Conservation (phyloP, 2,797 vertebrate genomes). For the Pseudochirops cupreus region DNA sequence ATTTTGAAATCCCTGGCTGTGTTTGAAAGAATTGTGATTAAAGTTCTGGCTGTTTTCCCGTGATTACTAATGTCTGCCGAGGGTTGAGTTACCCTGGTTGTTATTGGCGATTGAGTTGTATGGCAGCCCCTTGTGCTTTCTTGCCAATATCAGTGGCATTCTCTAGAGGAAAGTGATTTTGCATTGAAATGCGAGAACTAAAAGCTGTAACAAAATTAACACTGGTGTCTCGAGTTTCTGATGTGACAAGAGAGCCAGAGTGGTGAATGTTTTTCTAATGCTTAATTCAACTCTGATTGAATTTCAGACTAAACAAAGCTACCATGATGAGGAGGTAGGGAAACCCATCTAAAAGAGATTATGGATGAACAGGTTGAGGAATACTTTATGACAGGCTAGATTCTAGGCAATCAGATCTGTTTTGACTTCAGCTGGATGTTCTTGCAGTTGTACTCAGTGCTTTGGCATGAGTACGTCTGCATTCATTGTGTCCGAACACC, state of each 20-base stretch:
- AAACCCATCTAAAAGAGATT: conserved; percentile 78
- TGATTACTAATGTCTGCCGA: conserved; percentile 80
- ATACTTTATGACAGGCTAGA: conserved; percentile 75
- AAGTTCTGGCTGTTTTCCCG: conserved; percentile 85
- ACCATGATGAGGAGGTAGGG: conserved; percentile 74
- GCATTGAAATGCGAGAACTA: conserved; percentile 82
- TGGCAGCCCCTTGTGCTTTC: conserved; percentile 59
- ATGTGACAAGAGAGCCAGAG: conserved; percentile 44
- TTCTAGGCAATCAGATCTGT: conserved; percentile 57
- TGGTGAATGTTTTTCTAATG: conserved; percentile 65
- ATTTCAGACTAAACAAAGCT: conserved; percentile 84
- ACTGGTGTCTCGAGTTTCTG: conserved; percentile 63
- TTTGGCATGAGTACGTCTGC: fast-evolving
- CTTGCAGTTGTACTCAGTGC: conserved; percentile 10
- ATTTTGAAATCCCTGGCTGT: conserved; percentile 84
- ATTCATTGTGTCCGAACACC: background rate
- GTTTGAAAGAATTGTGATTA: conserved; percentile 86
- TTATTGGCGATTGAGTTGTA: conserved; percentile 75
- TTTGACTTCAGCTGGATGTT: conserved; percentile 44
- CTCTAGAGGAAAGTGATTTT: conserved; percentile 72
- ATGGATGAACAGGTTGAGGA: conserved; percentile 80
- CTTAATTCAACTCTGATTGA: conserved; percentile 92
- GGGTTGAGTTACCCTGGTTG: conserved; percentile 75
- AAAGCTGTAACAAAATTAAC: conserved; percentile 83
- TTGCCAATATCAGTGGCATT: conserved; percentile 73